These are phyloP conservation scores for Orthosia cruda DNA, from an alignment of 2,888 invertebrate genomes.

Conservation along the genomic window DNA sequence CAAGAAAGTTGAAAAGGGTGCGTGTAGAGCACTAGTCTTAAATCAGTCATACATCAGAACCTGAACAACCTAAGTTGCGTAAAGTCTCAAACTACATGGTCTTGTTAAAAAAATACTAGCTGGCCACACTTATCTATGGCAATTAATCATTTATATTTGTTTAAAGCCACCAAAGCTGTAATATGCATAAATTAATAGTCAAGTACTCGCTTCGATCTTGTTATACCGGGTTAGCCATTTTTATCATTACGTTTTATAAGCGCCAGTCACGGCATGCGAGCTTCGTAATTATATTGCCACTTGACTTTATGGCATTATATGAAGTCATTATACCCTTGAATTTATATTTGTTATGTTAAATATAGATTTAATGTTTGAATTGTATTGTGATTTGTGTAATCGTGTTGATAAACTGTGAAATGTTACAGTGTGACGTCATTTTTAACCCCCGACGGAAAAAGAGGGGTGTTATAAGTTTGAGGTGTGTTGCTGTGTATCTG, in stretches of 20 bases:
- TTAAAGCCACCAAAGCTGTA: slow-evolving; percentile 70
- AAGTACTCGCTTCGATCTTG: slow-evolving; percentile 72
- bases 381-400: slow-evolving; percentile 17
- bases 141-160: slow-evolving; percentile 79
- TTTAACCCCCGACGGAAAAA: too few species aligned
- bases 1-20: too few species aligned
- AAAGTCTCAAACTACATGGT: slow-evolving; percentile 25
- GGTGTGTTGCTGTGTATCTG: too few species aligned
- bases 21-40: too few species aligned
- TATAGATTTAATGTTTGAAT: slow-evolving; percentile 23
- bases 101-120: slow-evolving; percentile 27
- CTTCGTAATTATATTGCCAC: slow-evolving; percentile 58
- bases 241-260: slow-evolving; percentile 78
- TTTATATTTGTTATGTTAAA: slow-evolving; percentile 38
- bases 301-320: slow-evolving; percentile 50
- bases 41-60: too few species aligned
- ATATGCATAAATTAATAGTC: slow-evolving; percentile 72
- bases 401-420: slow-evolving; percentile 4
- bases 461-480: too few species aligned
- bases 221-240: slow-evolving; percentile 68
- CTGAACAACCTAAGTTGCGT: too few species aligned
- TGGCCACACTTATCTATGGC: slow-evolving; percentile 48
- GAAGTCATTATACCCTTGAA: slow-evolving; percentile 56
- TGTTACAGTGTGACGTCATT: not conserved
- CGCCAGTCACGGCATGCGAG: slow-evolving; percentile 75